These are phyloP conservation scores for Chaetodon trifasciatus DNA, from an alignment of 2,797 vertebrate species.

Conservation along the genomic window DNA sequence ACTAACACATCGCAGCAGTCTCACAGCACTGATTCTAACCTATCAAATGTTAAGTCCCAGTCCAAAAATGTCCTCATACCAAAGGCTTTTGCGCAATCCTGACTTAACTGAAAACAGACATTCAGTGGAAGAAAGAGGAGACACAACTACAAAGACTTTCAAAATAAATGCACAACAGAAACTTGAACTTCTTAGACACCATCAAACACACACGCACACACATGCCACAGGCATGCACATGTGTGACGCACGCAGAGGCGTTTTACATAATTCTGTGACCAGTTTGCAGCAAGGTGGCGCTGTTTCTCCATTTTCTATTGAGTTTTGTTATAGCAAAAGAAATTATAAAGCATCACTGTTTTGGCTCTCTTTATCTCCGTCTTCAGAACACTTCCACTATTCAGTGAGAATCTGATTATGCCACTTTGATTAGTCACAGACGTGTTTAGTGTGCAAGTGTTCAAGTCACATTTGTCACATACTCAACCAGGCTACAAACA, in stretches of 20 bases:
- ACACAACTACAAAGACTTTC: slow-evolving; percentile 9
- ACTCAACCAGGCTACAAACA: neutral
- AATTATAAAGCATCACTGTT: neutral
- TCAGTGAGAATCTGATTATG: neutral
- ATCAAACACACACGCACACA: neutral
- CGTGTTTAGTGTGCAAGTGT: neutral
- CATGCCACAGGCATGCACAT: slow-evolving; percentile 37
- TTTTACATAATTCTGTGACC: slow-evolving; percentile 32
- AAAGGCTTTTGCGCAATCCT: slow-evolving; percentile 41
- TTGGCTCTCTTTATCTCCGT: neutral
- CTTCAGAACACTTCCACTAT: neutral
- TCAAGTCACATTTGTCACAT: neutral
- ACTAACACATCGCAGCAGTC: slow-evolving; percentile 38
- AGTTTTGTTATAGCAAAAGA: neutral
- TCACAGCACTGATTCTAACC: slow-evolving; percentile 29
- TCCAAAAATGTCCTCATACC: slow-evolving; percentile 58
- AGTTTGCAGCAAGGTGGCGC: slow-evolving; percentile 7
- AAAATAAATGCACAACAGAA: slow-evolving; percentile 28
- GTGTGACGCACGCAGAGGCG: neutral
- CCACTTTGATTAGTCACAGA: neutral
- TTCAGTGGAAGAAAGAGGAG: slow-evolving; percentile 1
- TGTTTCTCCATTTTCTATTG: slow-evolving; percentile 1
- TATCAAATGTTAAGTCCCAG: slow-evolving; percentile 40
- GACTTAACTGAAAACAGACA: slow-evolving; percentile 58
- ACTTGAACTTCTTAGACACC: slow-evolving; percentile 24